Conservation (phyloP, 92 coral and sea anemone genomes). For the Zoanthus sociatus region DNA sequence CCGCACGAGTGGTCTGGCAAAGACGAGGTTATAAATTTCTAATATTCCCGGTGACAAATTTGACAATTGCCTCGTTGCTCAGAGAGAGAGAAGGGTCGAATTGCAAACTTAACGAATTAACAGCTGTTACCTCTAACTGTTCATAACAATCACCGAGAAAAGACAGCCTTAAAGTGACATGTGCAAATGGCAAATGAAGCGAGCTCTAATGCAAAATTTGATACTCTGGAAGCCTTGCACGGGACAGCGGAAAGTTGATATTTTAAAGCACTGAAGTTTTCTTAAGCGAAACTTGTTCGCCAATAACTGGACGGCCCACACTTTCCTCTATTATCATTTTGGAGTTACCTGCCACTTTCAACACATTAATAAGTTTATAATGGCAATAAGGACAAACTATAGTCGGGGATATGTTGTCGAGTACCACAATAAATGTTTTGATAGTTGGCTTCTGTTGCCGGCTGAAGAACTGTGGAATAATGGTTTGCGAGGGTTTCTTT, state of each 20-base stretch:
- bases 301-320: not conserved
- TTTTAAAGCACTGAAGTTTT: not conserved
- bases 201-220: not conserved
- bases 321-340: not conserved
- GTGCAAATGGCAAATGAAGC: not conserved
- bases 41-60: not conserved
- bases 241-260: constrained; percentile 26
- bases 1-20: not conserved
- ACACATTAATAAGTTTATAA: not conserved
- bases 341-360: not conserved
- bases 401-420: constrained; percentile 78
- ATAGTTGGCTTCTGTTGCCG: constrained; percentile 86
- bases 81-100: not conserved
- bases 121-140: not conserved
- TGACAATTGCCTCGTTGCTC: not conserved
- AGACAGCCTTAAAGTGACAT: not conserved
- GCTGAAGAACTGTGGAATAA: constrained; percentile 79
- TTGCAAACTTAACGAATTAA: constrained; percentile 6
- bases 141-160: not conserved
- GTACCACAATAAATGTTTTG: constrained; percentile 68
- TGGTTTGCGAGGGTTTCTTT: constrained; percentile 75
- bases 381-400: constrained; percentile 76
- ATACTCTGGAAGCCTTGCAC: not conserved
- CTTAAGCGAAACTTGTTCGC: not conserved
- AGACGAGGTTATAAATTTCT: not conserved